Base-by-base conservation (phyloP, 2,888 invertebrate species). In the Polyploca ridens region DNA sequence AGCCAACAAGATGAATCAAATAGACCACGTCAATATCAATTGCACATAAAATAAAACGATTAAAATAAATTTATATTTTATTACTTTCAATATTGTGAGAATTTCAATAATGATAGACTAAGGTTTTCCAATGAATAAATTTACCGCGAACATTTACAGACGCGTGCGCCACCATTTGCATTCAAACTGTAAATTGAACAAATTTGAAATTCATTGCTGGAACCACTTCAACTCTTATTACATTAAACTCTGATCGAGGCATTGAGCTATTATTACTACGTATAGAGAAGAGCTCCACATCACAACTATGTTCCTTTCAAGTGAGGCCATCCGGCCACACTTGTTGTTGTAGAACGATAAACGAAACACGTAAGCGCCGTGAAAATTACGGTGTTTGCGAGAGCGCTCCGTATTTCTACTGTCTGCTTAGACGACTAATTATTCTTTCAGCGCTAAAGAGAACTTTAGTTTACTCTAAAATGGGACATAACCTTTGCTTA, bases 81-180 rank as follows among this genome's bases (percentile, higher is more conserved):
- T 54, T 10, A 54, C 54, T 65, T 64, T 49, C 49, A 58, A 46
- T 66, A 65, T 63, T 72, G 58, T 64, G 63, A 69, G 66, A 63
- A 73, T 70, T 71, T 67, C 67, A 67, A 61, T 61, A 27, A 16
- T 41, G 74, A 79, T 73, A 70, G 67, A 69, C 74, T 72, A 68
- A 75, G 78, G 72, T 79, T 84, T 85, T 88, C 85, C 85, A 82
- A 89, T 90, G 90, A 90, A 90, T 90, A 90, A 88, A 90, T 89
- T 85, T 83, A 80, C 76, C 67, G 68, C 77, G 72, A 72, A 62
- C 54, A 54, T n/a, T 54, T 54, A 3, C 54, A 16, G 19, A 64
- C 72, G 72, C 69, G 69, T 69, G 73, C 46, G 70, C 74, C 69
- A 70, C 79, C 72, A 86, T 89, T 89, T 85, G 84, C 87, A 86